Evolutionary conservation across 2,888 invertebrate genomes (phyloP), one percentile per base, ranked within the genome.

Genomic region (Sympetrum striolatum): DNA sequence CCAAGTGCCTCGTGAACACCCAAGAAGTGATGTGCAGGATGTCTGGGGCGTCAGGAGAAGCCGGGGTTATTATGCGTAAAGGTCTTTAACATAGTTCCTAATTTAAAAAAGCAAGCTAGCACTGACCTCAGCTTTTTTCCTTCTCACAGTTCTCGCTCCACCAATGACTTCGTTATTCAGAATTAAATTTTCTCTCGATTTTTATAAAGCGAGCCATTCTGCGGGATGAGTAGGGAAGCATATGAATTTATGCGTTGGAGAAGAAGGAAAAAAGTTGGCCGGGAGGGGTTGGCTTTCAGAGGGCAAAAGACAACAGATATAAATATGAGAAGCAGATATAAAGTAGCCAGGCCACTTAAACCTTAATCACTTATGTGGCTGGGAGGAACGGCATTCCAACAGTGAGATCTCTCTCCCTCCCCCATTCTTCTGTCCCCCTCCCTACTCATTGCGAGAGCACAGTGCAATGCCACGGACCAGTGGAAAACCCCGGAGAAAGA

Each of bases 241-340:
- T 53, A 53, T 82, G 53, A 53, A 31, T 82, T 31, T 82, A 82
- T 82, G 53, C 53, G 48, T 53, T 48, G 18, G 18, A 82, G 81
- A 15, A 44, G 81, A n/a, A 48, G 81, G 48, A 25, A 25, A 25
- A 25, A 44, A 48, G 31, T 25, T 18, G 31, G 3, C 14, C 37
- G 18, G n/a, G 25, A 14, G 12, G 86, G 35, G 86, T 14, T 31
- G 12, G 80, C 58, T 35, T 86, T 22, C 60, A 86, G 86, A 60
- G 60, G 86, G 86, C 60, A 60, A 37, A 86, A 86, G 86, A 86
- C 86, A 86, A 86, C 86, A 86, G 86, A 86, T 86, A 86, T 86
- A 86, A 86, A 86, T 86, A 86, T 86, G 86, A 86, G 86, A 86
- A 86, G 86, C 86, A 86, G 58, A 86, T 86, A 86, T 86, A 86